A percentile compares a stretch with the other conserved stretches of the same genome.
Evolutionary conservation across 2,113 vertebrate species (phyloP).

Genomic region (Aegotheles bennettii): DNA sequence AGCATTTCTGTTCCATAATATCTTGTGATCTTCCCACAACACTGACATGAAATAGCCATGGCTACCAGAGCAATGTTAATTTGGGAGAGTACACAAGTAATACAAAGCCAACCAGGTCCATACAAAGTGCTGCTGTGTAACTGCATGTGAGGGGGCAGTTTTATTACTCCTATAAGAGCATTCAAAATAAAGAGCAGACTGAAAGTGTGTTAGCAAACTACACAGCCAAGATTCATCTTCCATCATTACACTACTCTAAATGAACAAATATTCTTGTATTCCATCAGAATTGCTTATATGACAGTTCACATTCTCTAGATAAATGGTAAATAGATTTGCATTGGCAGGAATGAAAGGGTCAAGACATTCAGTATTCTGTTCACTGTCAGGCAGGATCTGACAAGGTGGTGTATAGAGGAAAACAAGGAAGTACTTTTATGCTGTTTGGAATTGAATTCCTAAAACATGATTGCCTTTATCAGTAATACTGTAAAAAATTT

Average conservation of each 20-base stretch:
- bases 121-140: background rate
- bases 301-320: background rate
- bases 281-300: background rate
- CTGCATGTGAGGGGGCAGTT: background rate
- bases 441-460: background rate
- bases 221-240: background rate
- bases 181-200: background rate
- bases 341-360: background rate
- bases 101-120: background rate
- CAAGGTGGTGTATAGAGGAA: background rate
- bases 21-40: background rate
- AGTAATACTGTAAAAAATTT: background rate
- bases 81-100: rapidly evolving
- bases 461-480: background rate
- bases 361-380: background rate
- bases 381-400: background rate
- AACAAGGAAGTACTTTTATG: background rate
- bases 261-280: background rate
- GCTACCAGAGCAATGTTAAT: background rate
- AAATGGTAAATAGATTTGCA: background rate
- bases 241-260: background rate
- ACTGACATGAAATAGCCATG: background rate
- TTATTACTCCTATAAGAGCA: background rate
- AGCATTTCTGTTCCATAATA: background rate
- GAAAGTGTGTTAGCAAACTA: background rate